Percentiles rank a stretch among this genome's conserved stretches.
phyloP scores from a whole-genome alignment of 2,797 vertebrate species.

The Scomberomorus guttatus region DNA sequence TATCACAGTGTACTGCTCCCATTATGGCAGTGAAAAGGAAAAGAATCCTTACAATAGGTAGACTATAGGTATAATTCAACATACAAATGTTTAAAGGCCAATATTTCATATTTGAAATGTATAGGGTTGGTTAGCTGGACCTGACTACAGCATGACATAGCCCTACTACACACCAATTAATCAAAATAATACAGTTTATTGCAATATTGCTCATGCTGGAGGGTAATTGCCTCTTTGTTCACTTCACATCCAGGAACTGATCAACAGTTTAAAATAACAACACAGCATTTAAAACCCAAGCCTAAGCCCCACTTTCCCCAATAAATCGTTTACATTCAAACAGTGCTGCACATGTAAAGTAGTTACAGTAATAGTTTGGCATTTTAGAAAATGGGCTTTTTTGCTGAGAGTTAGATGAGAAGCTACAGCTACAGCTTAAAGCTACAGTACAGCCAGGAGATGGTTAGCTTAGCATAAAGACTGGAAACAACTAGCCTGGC shows the following conservation, averaged over 20 bases:
- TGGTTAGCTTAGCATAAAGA: not conserved
- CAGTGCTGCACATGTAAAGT: not conserved
- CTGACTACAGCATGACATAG: not conserved
- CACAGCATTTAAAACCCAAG: not conserved
- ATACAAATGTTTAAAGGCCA: not conserved
- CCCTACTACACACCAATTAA: not conserved
- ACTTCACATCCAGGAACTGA: not conserved
- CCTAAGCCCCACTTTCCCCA: too few relatives aligned
- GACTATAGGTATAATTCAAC: not conserved
- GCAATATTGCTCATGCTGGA: not conserved
- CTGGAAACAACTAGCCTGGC: too few relatives aligned
- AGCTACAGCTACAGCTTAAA: not conserved
- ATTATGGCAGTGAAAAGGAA: slow-evolving; percentile 24
- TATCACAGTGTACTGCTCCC: slow-evolving; percentile 38
- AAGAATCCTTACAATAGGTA: slow-evolving; percentile 1
- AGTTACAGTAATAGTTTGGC: not conserved
- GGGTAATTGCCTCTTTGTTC: not conserved
- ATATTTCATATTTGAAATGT: not conserved
- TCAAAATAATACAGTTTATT: slow-evolving; percentile 9
- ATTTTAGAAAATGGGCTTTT: not conserved
- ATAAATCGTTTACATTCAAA: not conserved
- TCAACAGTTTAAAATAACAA: too few relatives aligned
- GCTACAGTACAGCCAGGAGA: not conserved
- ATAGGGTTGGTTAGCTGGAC: not conserved
- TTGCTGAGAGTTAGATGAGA: not conserved